These are phyloP conservation scores for Sarotherodon lohbergeri DNA, from an alignment of 2,113 vertebrate genomes.

Conservation along the genomic window DNA sequence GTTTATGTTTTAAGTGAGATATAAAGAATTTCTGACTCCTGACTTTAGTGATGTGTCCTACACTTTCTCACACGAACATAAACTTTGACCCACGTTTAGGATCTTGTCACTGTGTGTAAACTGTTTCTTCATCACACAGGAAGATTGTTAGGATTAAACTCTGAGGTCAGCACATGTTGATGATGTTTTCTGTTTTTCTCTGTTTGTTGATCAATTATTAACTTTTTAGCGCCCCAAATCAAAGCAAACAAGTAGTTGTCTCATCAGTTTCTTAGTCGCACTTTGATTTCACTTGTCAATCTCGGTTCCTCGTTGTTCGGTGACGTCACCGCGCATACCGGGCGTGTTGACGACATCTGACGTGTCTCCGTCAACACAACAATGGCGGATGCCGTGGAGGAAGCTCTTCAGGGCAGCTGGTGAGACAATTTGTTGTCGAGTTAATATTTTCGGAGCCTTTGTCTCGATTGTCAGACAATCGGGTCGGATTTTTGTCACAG, in stretches of 20 bases:
- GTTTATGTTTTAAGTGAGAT: not conserved
- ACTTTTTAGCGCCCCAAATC: not conserved
- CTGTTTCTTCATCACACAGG: not conserved
- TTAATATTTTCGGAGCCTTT: not conserved
- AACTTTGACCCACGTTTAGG: not conserved
- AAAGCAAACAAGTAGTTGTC: not conserved
- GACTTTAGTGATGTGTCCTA: not conserved
- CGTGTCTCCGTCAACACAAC: conserved; percentile 72
- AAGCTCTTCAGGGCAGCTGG: conserved; percentile 71
- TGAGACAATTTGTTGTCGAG: conserved; percentile 45
- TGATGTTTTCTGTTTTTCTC: not conserved
- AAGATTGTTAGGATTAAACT: not conserved
- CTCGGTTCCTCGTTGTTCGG: not conserved
- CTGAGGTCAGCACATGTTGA: not conserved
- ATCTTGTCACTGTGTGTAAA: not conserved
- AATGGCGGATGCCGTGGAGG: conserved; percentile 75
- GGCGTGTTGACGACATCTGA: conserved; percentile 48
- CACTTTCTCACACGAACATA: not conserved
- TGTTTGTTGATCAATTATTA: not conserved
- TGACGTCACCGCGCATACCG: not conserved
- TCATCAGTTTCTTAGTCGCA: not conserved
- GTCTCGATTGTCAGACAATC: not conserved
- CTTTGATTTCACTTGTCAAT: not conserved
- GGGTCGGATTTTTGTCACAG: accelerated
- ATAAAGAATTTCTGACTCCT: not conserved